These are phyloP conservation scores for Listronotus oregonensis DNA, from an alignment of 1,140 invertebrate genomes.

Conservation along the genomic window DNA sequence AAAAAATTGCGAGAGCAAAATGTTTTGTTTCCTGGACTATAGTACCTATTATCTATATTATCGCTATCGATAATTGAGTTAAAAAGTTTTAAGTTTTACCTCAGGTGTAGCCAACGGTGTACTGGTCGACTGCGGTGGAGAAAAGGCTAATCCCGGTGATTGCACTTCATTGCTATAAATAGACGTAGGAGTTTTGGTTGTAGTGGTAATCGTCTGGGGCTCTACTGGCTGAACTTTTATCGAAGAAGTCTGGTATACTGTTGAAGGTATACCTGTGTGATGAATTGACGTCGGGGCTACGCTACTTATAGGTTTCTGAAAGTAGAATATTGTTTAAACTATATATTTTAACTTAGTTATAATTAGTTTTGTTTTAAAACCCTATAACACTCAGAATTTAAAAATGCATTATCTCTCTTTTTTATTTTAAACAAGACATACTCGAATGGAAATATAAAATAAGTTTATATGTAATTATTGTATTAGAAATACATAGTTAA, in stretches of 20 bases:
- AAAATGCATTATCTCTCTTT: no score
- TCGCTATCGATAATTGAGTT: no score
- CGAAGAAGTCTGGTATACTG: conserved; percentile 79
- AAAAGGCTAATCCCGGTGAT: conserved; percentile 59
- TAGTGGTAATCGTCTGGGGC: conserved; percentile 69
- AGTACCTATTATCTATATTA: no score
- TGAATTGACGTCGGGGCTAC: conserved; percentile 76
- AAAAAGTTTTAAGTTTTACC: conserved; percentile 28
- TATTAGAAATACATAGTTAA: no score
- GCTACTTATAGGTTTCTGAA: conserved; percentile 77
- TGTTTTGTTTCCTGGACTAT: no score
- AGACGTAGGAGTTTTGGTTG: conserved; percentile 45
- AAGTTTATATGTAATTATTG: no score
- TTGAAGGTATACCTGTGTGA: conserved; percentile 69
- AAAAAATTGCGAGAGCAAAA: no score
- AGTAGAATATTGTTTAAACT: conserved; percentile 14
- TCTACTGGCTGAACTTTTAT: conserved; percentile 81
- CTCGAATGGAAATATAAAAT: no score
- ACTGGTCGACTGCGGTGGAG: conserved; percentile 64
- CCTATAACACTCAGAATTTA: no score
- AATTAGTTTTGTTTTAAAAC: no score
- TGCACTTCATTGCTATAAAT: conserved; percentile 49
- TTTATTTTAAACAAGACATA: no score
- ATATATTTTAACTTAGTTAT: no score
- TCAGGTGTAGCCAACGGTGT: conserved; percentile 63